Conservation (phyloP, 2,888 invertebrate genomes). For the Papilio gigon region DNA sequence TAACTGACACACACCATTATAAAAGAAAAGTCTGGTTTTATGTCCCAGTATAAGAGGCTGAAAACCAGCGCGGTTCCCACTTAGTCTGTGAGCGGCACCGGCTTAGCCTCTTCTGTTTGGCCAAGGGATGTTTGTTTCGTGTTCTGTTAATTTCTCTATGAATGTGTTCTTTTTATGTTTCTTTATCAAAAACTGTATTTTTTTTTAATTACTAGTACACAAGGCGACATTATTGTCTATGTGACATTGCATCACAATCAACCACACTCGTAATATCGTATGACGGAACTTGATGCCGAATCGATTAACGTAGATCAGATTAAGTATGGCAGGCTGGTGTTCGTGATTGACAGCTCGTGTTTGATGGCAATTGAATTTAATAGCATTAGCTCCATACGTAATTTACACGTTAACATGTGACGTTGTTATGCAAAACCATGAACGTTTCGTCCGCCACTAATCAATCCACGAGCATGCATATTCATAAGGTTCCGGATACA, state of each 20-base stretch:
- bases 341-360: neutral
- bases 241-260: too few relatives aligned
- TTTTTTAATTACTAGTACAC: neutral
- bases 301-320: neutral
- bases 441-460: conserved; percentile 1
- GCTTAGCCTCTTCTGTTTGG: too few relatives aligned
- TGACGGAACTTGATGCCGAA: neutral
- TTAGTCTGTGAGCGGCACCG: too few relatives aligned
- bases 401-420: neutral
- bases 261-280: neutral
- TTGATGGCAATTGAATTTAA: neutral
- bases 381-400: neutral
- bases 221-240: too few relatives aligned
- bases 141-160: too few relatives aligned
- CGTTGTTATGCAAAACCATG: conserved; percentile 1
- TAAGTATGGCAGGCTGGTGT: neutral
- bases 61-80: too few relatives aligned
- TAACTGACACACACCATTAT: too few relatives aligned
- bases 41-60: too few relatives aligned
- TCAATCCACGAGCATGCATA: conserved; percentile 5
- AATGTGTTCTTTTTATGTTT: too few relatives aligned
- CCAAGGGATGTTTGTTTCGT: too few relatives aligned
- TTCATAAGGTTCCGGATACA: neutral
- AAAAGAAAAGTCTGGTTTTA: too few relatives aligned
- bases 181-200: too few relatives aligned